Base-by-base conservation (phyloP, 2,113 vertebrate species). In the Scatophagus argus region DNA sequence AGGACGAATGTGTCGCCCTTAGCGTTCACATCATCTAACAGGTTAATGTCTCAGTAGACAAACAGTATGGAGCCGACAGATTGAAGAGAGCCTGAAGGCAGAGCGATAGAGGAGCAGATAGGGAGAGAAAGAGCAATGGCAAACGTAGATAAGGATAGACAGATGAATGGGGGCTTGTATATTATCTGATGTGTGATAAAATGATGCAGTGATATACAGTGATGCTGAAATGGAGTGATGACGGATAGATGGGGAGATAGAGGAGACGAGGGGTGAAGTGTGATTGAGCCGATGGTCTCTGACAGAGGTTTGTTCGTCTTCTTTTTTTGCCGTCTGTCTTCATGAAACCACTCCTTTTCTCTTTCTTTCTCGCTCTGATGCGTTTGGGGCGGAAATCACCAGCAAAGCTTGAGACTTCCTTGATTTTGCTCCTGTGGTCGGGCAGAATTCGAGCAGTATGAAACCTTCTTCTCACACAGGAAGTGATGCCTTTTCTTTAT, bases 201-300 rank as follows among this genome's bases (percentile, higher is more conserved):
- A 68, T 46, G 80, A 89, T 77, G 77, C 79, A 74, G 84, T 21
- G 84, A 82, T 56, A 39, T 64, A 69, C 73, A 76, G 77, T 61
- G 83, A 74, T 27, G 71, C 58, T 77, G 70, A 86, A 79, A 59
- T 81, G 65, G 43, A 75, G 77, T 58, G 47, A 77, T 74, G 81
- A 84, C 61, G 49, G 74, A 82, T 70, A 56, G 77, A 82, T 43
- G 63, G 41, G 29, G 32, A 74, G 84, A 79, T 67, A 19, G 61
- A 70, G 49, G 77, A 59, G 62, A 66, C 46, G 66, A 73, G 32
- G 62, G 59, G 11, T 43, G 46, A 71, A 68, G 75, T 64, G 75
- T 29, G 75, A 77, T 43, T 62, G 81, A 84, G 80, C 72, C 80
- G 84, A 83, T 81, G 70, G 68, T 69, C 23, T 56, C 52, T 38